Conservation (phyloP, 23 tunicate genomes). For the Botrylloides violaceus region DNA sequence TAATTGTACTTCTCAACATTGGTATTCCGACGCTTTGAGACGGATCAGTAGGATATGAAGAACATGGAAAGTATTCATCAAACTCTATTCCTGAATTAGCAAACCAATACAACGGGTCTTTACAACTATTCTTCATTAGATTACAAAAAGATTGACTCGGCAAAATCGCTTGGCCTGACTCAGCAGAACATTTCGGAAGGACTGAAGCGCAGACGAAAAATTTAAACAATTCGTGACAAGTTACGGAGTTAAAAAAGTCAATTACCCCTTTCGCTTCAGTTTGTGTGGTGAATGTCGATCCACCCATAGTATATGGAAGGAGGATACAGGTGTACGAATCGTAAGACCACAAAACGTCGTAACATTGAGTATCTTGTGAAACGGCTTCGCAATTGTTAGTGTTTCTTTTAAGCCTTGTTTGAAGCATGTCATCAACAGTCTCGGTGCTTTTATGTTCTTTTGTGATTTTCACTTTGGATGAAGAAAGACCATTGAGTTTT, state of each 20-base stretch:
- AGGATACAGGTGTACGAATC: not conserved
- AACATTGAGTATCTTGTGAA: not conserved
- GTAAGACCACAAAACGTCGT: not conserved
- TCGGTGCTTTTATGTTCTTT: too few species aligned
- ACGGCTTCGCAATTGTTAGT: not conserved
- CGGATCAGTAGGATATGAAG: not conserved
- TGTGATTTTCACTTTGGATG: too few species aligned
- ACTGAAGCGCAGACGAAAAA: slow-evolving; percentile 16
- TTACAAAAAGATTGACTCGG: slow-evolving; percentile 1
- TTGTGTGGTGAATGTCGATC: not conserved
- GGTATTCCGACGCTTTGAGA: slow-evolving; percentile 6
- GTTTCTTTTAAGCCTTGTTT: not conserved
- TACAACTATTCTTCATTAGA: not conserved
- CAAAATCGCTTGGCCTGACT: not conserved
- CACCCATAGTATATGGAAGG: not conserved
- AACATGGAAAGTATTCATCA: slow-evolving; percentile 2
- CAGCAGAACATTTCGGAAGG: slow-evolving; percentile 5
- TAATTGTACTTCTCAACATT: not conserved
- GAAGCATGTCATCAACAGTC: too few species aligned
- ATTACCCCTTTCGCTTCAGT: not conserved
- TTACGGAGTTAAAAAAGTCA: not conserved
- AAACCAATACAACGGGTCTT: not conserved
- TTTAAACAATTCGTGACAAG: slow-evolving; percentile 1
- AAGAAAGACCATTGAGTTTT: too few species aligned
- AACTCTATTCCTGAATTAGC: not conserved